These are phyloP conservation scores for Lasioglossum villosulum DNA, from an alignment of 2,888 invertebrate species.

Conservation along the genomic window DNA sequence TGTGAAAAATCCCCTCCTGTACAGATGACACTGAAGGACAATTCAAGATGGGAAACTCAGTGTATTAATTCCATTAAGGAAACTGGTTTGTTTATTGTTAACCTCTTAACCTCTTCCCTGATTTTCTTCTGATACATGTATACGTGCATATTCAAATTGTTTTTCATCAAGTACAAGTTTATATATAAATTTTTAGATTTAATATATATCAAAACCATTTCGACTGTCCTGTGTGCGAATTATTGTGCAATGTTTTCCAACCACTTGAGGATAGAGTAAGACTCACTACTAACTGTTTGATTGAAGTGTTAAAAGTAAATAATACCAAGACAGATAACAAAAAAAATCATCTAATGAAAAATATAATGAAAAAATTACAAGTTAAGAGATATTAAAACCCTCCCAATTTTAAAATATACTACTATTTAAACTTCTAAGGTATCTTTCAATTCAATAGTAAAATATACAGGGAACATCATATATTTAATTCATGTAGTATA, in stretches of 20 bases:
- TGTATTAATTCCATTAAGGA: constrained; percentile 29
- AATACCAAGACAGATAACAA: constrained; percentile 1
- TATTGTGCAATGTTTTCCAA: constrained; percentile 18
- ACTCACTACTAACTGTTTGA: background rate
- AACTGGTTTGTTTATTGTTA: constrained; percentile 25
- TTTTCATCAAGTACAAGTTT: background rate
- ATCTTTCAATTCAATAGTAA: background rate
- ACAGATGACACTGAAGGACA: constrained; percentile 31
- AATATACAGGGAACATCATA: constrained; percentile 6
- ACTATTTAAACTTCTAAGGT: constrained; percentile 4
- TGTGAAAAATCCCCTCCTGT: constrained; percentile 45
- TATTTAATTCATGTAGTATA: constrained; percentile 12
- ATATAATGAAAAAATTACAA: constrained; percentile 21
- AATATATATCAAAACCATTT: constrained; percentile 14
- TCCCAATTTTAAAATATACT: background rate
- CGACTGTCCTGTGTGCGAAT: background rate
- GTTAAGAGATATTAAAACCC: background rate
- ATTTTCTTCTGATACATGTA: constrained; percentile 37
- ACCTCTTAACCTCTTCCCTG: constrained; percentile 37
- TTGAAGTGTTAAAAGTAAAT: constrained; percentile 11
- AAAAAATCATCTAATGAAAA: no score
- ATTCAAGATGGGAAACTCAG: constrained; percentile 40
- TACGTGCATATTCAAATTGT: constrained; percentile 23
- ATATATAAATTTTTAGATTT: constrained; percentile 20
- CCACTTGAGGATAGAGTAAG: background rate